These are phyloP conservation scores for Ephydatia muelleri DNA, from an alignment of 37 sponge, comb jelly and placozoan genomes.

Conservation along the genomic window DNA sequence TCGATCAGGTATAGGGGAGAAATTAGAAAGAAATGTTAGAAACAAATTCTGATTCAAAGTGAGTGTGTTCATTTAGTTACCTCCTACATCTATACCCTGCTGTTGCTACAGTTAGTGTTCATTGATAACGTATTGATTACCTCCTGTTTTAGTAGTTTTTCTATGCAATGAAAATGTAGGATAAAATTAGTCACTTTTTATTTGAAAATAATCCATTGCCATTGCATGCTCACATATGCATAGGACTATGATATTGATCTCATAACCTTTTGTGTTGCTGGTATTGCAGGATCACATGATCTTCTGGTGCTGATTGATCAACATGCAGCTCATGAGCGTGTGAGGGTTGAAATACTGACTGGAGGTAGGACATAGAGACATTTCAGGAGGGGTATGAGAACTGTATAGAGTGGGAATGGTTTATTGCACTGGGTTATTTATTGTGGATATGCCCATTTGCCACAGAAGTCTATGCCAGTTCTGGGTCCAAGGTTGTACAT, in stretches of 20 bases:
- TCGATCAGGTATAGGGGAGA: not conserved
- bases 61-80: too few species aligned
- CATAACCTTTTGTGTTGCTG: not conserved
- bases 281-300: slow-evolving; percentile 9
- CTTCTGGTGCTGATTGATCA: slow-evolving; percentile 94
- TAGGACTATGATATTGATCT: not conserved
- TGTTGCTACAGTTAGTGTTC: too few species aligned
- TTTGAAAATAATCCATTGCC: too few species aligned
- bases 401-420: not conserved
- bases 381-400: too few species aligned
- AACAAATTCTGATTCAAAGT: too few species aligned
- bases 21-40: too few species aligned
- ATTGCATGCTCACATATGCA: not conserved
- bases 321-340: slow-evolving; percentile 96
- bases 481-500: not conserved
- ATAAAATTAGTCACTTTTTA: too few species aligned
- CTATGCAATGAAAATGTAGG: too few species aligned
- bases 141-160: too few species aligned
- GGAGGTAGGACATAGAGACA: too few species aligned
- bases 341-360: slow-evolving; percentile 81
- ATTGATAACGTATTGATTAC: too few species aligned
- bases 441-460: not conserved
- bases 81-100: too few species aligned
- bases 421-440: not conserved
- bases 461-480: slow-evolving; percentile 6